These are phyloP conservation scores for Orchestes rusci DNA, from an alignment of 2,888 invertebrate species.

Conservation along the genomic window DNA sequence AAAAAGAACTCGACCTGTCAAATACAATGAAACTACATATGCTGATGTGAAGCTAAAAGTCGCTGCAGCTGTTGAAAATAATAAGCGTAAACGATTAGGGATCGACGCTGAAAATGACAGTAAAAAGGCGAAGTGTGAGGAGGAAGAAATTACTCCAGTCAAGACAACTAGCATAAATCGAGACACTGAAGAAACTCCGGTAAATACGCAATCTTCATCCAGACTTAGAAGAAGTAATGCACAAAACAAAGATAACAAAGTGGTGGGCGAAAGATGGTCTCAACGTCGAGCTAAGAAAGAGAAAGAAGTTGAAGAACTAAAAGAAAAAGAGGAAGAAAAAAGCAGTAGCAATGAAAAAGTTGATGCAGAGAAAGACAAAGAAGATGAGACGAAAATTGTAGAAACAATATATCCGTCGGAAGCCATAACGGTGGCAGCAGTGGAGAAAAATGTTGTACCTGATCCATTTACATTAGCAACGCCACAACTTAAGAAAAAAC, in stretches of 20 bases:
- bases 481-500: conserved; percentile 18
- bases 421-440: not conserved
- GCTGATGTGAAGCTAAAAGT: conserved; percentile 40
- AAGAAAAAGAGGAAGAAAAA: conserved; percentile 5
- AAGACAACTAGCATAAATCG: not conserved
- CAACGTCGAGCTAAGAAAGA: conserved; percentile 40
- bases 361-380: too few species aligned
- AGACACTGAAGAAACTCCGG: not conserved
- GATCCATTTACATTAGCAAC: conserved; percentile 7
- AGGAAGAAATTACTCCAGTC: not conserved
- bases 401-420: not conserved
- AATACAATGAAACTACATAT: conserved; percentile 59
- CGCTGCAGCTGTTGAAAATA: conserved; percentile 30
- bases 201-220: conserved; percentile 17
- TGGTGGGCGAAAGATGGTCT: conserved; percentile 41
- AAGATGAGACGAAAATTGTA: not conserved
- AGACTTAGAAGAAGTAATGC: conserved; percentile 27
- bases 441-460: not conserved
- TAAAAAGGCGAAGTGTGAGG: conserved; percentile 1
- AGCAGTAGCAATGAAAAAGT: not conserved
- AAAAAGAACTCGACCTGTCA: conserved; percentile 55
- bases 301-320: conserved; percentile 29
- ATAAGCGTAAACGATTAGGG: conserved; percentile 33
- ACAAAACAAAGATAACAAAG: conserved; percentile 32
- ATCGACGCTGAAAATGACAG: not conserved